Evolutionary conservation across 2,888 invertebrate genomes (phyloP), one percentile per base, ranked within the genome.

Genomic region (Uloborus plumipes): DNA sequence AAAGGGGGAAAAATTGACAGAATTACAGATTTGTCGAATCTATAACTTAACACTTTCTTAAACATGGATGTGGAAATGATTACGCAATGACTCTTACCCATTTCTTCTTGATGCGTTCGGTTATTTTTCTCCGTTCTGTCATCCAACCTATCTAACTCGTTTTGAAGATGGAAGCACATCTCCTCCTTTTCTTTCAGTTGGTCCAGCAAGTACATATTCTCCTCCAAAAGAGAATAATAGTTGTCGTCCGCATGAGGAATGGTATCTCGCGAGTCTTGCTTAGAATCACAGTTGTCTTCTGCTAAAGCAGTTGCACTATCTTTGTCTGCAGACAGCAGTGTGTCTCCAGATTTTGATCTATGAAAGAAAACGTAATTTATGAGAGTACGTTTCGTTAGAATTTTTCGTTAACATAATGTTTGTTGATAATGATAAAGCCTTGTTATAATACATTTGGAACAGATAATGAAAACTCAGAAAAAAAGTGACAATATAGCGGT

Each of bases 171-270:
- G 69, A 88, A 87, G 86, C 89, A 89, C 51, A 88, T 88, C 66
- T 89, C 89, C 87, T 91, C 90, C 85, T 90, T 90, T 66, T 89
- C 89, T 73, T 88, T 87, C 64, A 91, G 86, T 77, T 89, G 88
- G 75, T 89, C 89, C 58, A 91, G 85, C 4, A 90, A 87, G 47
- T 87, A 88, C 65, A 91, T 89, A 84, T 90, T 90, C 84, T 90
- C 90, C 85, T 91, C 90, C 53, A 91, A 89, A 31, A 91, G 87
- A n/a, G 84, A 83, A 75, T 89, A 89, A 85, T 90, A 91, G 85
- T 89, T 90, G n/a, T 88, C 89, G 86, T 90, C 90, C 2, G 47
- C 65, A 39, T 82, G 74, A 16, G 62, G 83, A 16, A 66, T 72
- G 1, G 47, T 58, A 31, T 83, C 72, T 55, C 61, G 20, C 2